Conservation (phyloP, 2,888 invertebrate species). For the Nomada goodeniana region DNA sequence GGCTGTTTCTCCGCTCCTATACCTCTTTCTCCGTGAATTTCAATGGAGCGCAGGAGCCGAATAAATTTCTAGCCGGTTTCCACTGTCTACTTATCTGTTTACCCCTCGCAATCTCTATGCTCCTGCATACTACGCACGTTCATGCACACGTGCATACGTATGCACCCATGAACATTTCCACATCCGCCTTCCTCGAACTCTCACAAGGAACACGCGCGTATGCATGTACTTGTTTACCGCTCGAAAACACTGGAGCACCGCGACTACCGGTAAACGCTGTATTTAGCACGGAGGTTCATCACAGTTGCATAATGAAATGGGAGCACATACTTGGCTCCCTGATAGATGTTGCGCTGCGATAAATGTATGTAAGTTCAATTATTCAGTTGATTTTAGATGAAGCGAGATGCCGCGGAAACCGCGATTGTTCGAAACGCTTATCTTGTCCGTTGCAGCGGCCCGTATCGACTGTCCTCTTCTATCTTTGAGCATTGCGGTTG, state of each 20-base stretch:
- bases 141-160: neutral
- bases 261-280: slow-evolving; percentile 26
- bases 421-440: neutral
- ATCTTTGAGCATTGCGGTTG: too few species aligned
- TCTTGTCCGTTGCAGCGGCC: neutral
- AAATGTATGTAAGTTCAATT: slow-evolving; percentile 28
- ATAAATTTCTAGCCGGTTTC: slow-evolving; percentile 33
- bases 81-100: slow-evolving; percentile 35
- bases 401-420: neutral
- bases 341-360: neutral
- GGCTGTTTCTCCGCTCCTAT: neutral
- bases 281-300: slow-evolving; percentile 8
- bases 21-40: neutral
- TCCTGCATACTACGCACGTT: neutral
- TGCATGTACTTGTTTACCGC: slow-evolving; percentile 30
- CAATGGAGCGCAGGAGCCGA: slow-evolving; percentile 1
- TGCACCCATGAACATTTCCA: neutral
- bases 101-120: slow-evolving; percentile 7
- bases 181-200: neutral
- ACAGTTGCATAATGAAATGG: slow-evolving; percentile 26
- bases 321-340: slow-evolving; percentile 10
- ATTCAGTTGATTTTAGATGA: slow-evolving; percentile 28
- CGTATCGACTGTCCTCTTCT: too few species aligned
- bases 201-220: neutral
- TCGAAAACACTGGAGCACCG: slow-evolving; percentile 25